Evolutionary conservation across 2,888 invertebrate genomes (phyloP).

Genomic region (Drosophila cognata): DNA sequence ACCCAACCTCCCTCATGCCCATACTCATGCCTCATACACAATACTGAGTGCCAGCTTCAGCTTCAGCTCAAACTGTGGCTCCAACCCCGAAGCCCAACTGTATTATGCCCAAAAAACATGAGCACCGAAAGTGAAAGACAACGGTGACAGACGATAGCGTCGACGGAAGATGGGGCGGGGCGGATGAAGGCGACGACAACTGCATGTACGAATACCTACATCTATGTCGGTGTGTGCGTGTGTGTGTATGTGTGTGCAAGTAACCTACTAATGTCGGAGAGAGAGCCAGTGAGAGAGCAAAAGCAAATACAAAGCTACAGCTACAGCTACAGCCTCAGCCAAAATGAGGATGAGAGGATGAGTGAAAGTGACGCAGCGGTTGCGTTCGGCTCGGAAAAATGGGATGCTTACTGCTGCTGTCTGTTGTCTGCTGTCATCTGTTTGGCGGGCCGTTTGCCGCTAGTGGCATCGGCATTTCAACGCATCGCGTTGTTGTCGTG

Average conservation of each 20-base stretch:
- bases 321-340: slow-evolving; percentile 32
- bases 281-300: slow-evolving; percentile 17
- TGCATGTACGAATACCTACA: slow-evolving; percentile 30
- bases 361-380: slow-evolving; percentile 66
- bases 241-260: slow-evolving; percentile 19
- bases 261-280: slow-evolving; percentile 66
- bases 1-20: background rate
- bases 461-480: slow-evolving; percentile 60
- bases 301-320: slow-evolving; percentile 49
- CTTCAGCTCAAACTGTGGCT: slow-evolving; percentile 20
- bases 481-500: slow-evolving; percentile 61
- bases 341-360: slow-evolving; percentile 53
- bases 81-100: slow-evolving; percentile 27
- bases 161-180: slow-evolving; percentile 32
- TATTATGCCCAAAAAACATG: slow-evolving; percentile 46
- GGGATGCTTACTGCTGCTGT: slow-evolving; percentile 34
- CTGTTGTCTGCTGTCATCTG: slow-evolving; percentile 79
- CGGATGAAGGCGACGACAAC: slow-evolving; percentile 46
- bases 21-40: slow-evolving; percentile 2
- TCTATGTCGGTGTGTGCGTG: slow-evolving; percentile 2
- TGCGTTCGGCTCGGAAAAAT: slow-evolving; percentile 29
- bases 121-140: slow-evolving; percentile 52
- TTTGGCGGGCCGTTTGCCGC: slow-evolving; percentile 82
- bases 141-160: slow-evolving; percentile 41
- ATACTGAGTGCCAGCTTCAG: slow-evolving; percentile 4